These are phyloP conservation scores for Sthenelais limicola DNA, from an alignment of 2,888 invertebrate species.

Conservation along the genomic window DNA sequence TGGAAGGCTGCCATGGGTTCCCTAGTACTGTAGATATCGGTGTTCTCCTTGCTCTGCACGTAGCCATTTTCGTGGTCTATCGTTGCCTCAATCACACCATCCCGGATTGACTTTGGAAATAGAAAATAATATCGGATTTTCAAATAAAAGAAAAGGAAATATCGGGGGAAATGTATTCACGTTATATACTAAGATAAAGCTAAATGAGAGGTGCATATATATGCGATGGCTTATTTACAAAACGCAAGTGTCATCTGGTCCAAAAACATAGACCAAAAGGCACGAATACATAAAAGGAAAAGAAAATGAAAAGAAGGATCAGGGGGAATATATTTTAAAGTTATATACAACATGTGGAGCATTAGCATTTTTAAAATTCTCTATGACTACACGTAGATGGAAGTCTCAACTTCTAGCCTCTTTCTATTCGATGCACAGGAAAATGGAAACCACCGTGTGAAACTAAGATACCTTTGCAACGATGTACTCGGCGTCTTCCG, in stretches of 20 bases:
- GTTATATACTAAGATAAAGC: no score
- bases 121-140: slow-evolving; percentile 6
- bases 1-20: slow-evolving; percentile 97
- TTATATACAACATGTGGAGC: no score
- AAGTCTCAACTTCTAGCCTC: not conserved
- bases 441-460: not conserved
- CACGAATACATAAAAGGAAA: no score
- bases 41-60: slow-evolving; percentile 97
- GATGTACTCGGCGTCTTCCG: slow-evolving; percentile 99
- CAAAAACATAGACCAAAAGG: no score
- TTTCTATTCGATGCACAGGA: not conserved
- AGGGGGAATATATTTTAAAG: no score
- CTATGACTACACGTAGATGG: not conserved
- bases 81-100: slow-evolving; percentile 98
- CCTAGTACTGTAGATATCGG: slow-evolving; percentile 95
- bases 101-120: slow-evolving; percentile 80
- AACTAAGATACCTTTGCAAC: slow-evolving; percentile 83
- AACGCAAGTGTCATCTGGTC: no score
- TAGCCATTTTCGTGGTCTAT: slow-evolving; percentile 94
- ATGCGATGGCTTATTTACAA: no score
- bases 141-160: no score
- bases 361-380: no score
- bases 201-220: no score
- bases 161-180: no score
- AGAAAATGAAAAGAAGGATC: no score